Evolutionary conservation across 1,140 invertebrate species (phyloP).

Genomic region (Muscidifurax raptorellus): DNA sequence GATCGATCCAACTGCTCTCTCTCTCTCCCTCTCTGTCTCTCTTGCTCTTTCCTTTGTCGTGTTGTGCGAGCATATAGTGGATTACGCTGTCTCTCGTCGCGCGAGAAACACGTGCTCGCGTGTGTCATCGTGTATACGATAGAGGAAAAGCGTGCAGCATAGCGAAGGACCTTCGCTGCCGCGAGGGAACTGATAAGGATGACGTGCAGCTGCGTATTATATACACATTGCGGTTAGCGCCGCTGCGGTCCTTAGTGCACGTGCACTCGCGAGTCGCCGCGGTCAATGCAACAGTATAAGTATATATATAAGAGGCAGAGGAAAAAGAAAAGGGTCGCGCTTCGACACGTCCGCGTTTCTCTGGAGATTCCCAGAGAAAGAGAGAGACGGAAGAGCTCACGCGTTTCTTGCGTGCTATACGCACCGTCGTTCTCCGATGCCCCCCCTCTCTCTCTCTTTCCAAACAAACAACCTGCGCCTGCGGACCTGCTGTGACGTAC

Average conservation of each 20-base stretch:
- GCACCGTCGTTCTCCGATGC: neutral
- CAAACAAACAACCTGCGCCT: neutral
- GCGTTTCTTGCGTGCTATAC: neutral
- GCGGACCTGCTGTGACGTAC: neutral
- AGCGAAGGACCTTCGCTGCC: neutral
- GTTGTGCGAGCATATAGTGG: neutral
- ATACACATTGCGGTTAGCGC: too few relatives aligned
- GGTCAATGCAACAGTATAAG: too few relatives aligned
- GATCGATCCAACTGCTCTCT: neutral
- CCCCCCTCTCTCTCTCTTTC: neutral
- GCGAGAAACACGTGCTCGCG: neutral
- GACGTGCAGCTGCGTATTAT: too few relatives aligned
- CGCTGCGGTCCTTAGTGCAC: too few relatives aligned
- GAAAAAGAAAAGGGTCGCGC: neutral
- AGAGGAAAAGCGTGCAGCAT: too few relatives aligned
- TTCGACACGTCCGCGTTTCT: neutral
- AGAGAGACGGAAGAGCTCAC: neutral
- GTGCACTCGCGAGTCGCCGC: too few relatives aligned
- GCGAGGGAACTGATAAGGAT: neutral
- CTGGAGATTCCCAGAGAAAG: neutral
- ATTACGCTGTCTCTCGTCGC: neutral
- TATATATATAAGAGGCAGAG: too few relatives aligned
- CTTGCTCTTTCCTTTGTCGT: neutral
- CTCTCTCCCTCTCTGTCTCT: slow-evolving; percentile 19
- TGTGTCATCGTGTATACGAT: neutral